Conservation (phyloP, 2,113 vertebrate genomes). For the Synodontis membranacea region DNA sequence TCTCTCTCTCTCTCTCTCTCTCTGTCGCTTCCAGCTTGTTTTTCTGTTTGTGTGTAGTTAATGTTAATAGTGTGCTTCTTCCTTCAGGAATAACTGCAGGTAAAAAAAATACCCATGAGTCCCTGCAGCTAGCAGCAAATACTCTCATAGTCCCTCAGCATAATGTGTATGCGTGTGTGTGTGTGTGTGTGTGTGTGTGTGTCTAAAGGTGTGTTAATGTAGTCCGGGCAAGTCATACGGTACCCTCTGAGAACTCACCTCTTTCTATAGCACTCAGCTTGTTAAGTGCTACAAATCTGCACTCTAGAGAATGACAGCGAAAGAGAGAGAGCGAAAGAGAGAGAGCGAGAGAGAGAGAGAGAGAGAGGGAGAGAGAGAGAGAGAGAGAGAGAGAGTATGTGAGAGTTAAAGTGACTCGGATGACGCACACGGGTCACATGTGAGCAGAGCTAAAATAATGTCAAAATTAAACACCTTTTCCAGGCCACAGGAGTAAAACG, state of each 20-base stretch:
- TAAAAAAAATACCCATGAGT: constrained; percentile 52
- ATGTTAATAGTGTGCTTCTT: constrained; percentile 50
- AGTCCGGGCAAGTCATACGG: constrained; percentile 34
- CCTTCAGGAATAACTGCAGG: constrained; percentile 49
- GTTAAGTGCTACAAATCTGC: constrained; percentile 38
- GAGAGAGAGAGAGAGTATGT: not conserved
- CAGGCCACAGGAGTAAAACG: constrained; percentile 28
- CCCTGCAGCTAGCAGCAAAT: constrained; percentile 55
- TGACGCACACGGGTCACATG: constrained; percentile 43
- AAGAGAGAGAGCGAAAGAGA: not conserved
- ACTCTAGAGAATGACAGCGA: constrained; percentile 6
- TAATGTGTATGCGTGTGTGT: constrained; percentile 37
- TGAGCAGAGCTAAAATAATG: constrained; percentile 29
- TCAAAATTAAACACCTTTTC: constrained; percentile 43
- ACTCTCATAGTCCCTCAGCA: constrained; percentile 57
- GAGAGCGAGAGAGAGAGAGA: constrained; percentile 5
- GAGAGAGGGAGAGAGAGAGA: constrained; percentile 1
- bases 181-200: constrained; percentile 36
- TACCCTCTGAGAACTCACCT: constrained; percentile 39
- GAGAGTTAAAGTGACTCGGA: not conserved
- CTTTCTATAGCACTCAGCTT: constrained; percentile 44
- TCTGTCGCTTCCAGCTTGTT: constrained; percentile 46
- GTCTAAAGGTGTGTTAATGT: constrained; percentile 39
- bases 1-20: not conserved
- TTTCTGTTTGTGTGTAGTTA: constrained; percentile 54